Base-by-base conservation (phyloP, 2,113 vertebrate species). In the Crotalus tigris region DNA sequence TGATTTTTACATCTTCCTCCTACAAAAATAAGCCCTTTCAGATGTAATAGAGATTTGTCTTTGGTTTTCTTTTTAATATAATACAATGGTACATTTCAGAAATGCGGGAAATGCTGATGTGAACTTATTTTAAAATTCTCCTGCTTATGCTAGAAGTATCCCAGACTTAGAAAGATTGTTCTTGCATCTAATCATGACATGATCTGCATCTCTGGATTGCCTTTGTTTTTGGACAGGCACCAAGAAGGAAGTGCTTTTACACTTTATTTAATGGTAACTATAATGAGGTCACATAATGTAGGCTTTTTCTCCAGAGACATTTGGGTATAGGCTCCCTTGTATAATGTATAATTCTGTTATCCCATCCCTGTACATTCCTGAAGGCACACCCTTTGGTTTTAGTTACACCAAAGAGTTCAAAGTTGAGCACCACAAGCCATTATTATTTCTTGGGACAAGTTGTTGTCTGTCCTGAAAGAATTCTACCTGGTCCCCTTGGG, bases 401-500 rank as follows among this genome's bases (percentile, higher is more conserved):
- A 93, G 92, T 90, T 93, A 93, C 89, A 90, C 49, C 92, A 87
- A 26, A 86, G 92, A 93, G 92, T 90, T 93, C 92, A 93, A 90
- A 91, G 92, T 93, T 95, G 92, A 89, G 53, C 46, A 0, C 64
- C 93, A 94, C 81, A 10, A 91, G 59, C 94, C 94, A 93, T 93
- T 61, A 93, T 93, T 93, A 93, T 93, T 90, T 90, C 92, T 93
- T 86, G 92, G 92, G 92, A 95, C 49, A 5, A 64, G 94, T 93
- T 23, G 0, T 69, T 46, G 91, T 95, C 94, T 95, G 95, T 58
- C 92, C 95, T 85, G 17, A 94, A 93, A 94, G 94, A 95, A 95
- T 95, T 95, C 92, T 91, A 26, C 93, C 2, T 95, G 94, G 96
- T 87, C 89, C 88, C 96, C 95, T 95, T 96, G 97, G 92, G 96